phyloP scores from a whole-genome alignment of 2,888 invertebrate genomes.

The Troglohyphantes excavatus region DNA sequence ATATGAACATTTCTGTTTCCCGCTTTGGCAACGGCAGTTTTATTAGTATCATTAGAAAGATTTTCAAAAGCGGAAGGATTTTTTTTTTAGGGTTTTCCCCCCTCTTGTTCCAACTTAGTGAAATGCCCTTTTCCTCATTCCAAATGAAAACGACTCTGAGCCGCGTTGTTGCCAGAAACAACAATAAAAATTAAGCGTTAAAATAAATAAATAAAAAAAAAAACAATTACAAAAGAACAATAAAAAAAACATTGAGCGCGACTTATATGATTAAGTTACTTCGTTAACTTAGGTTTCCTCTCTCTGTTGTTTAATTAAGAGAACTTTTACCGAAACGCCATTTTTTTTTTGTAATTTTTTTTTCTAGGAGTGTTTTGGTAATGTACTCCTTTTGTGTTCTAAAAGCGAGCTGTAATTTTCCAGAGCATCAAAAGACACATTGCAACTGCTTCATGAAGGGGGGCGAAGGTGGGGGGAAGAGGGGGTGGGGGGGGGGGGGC shows the following conservation, averaged over 20 bases:
- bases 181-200: neutral
- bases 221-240: neutral
- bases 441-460: neutral
- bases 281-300: constrained; percentile 74
- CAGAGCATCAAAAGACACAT: constrained; percentile 61
- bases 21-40: constrained; percentile 38
- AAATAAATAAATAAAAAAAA: neutral
- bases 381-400: constrained; percentile 48
- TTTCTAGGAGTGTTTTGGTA: constrained; percentile 28
- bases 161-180: neutral
- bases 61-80: constrained; percentile 63
- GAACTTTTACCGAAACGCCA: constrained; percentile 57
- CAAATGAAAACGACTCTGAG: constrained; percentile 60
- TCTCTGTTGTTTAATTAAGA: constrained; percentile 77
- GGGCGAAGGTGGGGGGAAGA: neutral
- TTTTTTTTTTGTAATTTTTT: constrained; percentile 37
- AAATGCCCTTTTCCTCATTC: constrained; percentile 29
- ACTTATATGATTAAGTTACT: constrained; percentile 72
- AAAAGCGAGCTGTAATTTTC: constrained; percentile 54
- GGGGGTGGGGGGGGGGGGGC: neutral
- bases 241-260: constrained; percentile 30
- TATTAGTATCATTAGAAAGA: constrained; percentile 53
- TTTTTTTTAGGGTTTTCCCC: constrained; percentile 32
- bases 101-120: constrained; percentile 1
- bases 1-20: constrained; percentile 2